Conservation (phyloP, 2,113 vertebrate species). For the Ciconia boyciana region DNA sequence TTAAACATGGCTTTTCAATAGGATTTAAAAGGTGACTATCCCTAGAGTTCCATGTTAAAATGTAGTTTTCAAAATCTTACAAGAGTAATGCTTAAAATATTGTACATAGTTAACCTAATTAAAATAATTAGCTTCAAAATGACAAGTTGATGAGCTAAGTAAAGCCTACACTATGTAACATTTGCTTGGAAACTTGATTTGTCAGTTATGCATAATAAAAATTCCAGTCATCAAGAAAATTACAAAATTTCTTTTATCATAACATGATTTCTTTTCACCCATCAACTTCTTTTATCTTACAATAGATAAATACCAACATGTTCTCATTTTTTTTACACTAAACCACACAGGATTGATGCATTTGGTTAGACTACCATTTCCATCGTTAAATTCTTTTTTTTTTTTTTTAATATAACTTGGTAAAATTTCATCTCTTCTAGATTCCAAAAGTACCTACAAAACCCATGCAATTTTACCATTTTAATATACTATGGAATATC, state of each 20-base stretch:
- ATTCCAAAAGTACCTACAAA: conserved; percentile 92
- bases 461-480: conserved; percentile 92
- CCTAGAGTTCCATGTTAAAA: conserved; percentile 96
- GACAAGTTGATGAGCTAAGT: conserved; percentile 90
- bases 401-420: conserved; percentile 85
- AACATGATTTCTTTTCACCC: conserved; percentile 93
- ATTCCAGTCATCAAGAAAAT: conserved; percentile 90
- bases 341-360: conserved; percentile 88
- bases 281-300: conserved; percentile 83
- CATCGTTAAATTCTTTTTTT: conserved; percentile 84
- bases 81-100: conserved; percentile 94
- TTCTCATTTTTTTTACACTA: conserved; percentile 86
- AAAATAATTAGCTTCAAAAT: conserved; percentile 91
- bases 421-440: conserved; percentile 87
- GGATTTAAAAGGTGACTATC: conserved; percentile 84
- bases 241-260: conserved; percentile 89
- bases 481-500: conserved; percentile 93
- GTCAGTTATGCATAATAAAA: conserved; percentile 94
- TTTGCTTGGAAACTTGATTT: conserved; percentile 92
- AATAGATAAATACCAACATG: conserved; percentile 87
- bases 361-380: conserved; percentile 87
- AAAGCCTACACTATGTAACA: conserved; percentile 94
- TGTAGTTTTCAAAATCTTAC: conserved; percentile 89
- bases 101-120: conserved; percentile 95
- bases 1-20: conserved; percentile 90